Conservation (phyloP, 2,113 vertebrate genomes). For the Oreotrochilus melanogaster region DNA sequence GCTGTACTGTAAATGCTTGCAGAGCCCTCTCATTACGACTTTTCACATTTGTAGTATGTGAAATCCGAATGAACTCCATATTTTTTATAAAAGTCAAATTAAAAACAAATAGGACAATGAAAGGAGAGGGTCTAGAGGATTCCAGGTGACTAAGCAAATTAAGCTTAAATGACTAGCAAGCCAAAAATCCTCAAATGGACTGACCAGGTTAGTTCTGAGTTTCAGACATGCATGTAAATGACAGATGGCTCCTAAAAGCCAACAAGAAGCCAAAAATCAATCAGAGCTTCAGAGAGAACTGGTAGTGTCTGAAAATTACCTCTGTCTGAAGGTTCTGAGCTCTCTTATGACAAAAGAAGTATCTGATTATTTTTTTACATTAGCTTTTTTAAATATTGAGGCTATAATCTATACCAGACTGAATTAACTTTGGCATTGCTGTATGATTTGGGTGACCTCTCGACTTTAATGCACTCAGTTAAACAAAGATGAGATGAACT, state of each 20-base stretch:
- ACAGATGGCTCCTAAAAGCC: not conserved
- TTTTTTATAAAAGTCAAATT: not conserved
- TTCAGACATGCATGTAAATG: not conserved
- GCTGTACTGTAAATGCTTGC: not conserved
- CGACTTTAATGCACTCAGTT: not conserved
- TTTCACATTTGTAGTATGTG: not conserved
- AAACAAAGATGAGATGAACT: not conserved
- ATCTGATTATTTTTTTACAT: not conserved
- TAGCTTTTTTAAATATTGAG: accelerated
- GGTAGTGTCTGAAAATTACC: not conserved
- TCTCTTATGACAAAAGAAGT: not conserved
- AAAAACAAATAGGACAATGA: not conserved
- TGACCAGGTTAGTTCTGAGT: not conserved
- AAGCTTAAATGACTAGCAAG: not conserved
- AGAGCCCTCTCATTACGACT: not conserved
- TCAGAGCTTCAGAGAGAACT: not conserved
- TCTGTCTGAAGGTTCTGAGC: not conserved
- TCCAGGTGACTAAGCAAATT: not conserved
- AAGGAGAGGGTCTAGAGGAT: not conserved
- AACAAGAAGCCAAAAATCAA: not conserved
- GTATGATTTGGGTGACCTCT: not conserved
- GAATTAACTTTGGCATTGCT: not conserved
- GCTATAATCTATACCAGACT: not conserved
- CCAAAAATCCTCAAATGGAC: not conserved
- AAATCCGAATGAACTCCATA: not conserved